Base-by-base conservation (phyloP, 2,113 vertebrate species). In the Otolemur garnettii region DNA sequence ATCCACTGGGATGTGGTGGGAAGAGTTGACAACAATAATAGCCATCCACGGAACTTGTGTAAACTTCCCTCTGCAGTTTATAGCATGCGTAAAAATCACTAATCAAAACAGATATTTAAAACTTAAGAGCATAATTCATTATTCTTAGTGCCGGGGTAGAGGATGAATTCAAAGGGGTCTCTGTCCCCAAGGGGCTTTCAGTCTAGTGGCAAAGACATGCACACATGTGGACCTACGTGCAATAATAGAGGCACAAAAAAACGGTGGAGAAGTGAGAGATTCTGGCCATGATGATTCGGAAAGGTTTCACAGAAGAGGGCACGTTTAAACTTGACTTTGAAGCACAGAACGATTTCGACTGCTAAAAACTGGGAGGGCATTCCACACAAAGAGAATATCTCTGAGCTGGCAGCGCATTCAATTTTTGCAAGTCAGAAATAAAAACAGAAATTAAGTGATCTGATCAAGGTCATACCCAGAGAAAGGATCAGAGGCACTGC, bases 111-210 rank as follows among this genome's bases (percentile, higher is more conserved):
- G 1, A 38, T 53, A 87, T 84, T 94, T 81, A 66, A 94, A 90
- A 53, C 17, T 42, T 62, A 26, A 71, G 2, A 72, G 24, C 74
- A 84, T 21, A 75, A 71, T 50, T 93, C 17, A 72, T 81, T 80
- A 89, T 86, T 91, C 79, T 53, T 75, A 81, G 33, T 77, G 11
- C 33, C 66, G 45, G 53, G 42, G 28, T 14, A 19, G 57, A 84
- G 79, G 83, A 28, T 45, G 33, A 96, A 55, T 90, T 92, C 89
- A 81, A 26, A 7, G 7, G 84, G 59, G 4, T 92, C 64, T 92
- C 90, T 94, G 83, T 64, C 96, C 79, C 92, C 90, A 84, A 77
- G 59, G 66, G 33, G 59, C 75, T 95, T 95, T 94, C 14, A 60
- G 38, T 93, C 79, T 82, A 87, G 60, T 64, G 60, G 35, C 86